Evolutionary conservation across 2,888 invertebrate species (phyloP).

Genomic region (Temnothorax rugatulus): DNA sequence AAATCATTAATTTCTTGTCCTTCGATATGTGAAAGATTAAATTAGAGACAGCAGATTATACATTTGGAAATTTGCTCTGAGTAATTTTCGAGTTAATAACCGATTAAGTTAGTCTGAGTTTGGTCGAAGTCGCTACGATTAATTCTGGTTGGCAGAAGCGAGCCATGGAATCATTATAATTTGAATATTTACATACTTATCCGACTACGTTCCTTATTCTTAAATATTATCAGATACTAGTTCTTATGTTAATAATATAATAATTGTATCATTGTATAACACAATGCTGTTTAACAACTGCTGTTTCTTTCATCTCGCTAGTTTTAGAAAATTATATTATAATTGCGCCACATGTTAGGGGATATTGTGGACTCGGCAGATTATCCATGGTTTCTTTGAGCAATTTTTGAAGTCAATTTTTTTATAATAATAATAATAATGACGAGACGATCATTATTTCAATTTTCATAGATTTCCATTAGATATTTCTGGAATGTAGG

Average conservation of each 20-base stretch:
- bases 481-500: background rate
- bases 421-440: background rate
- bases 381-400: background rate
- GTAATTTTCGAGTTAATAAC: background rate
- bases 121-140: background rate
- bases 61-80: background rate
- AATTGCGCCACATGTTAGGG: background rate
- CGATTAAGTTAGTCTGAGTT: background rate
- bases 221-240: background rate
- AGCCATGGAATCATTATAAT: background rate
- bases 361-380: background rate
- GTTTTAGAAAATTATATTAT: background rate
- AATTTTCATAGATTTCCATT: background rate
- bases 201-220: background rate
- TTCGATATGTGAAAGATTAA: background rate
- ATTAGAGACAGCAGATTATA: background rate
- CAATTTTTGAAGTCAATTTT: background rate
- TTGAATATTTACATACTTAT: slow-evolving; percentile 6
- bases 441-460: background rate
- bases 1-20: background rate
- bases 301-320: background rate
- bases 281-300: background rate
- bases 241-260: background rate
- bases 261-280: background rate
- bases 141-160: background rate